Evolutionary conservation across 2,888 invertebrate genomes (phyloP).

Genomic region (Acleris sparsana): DNA sequence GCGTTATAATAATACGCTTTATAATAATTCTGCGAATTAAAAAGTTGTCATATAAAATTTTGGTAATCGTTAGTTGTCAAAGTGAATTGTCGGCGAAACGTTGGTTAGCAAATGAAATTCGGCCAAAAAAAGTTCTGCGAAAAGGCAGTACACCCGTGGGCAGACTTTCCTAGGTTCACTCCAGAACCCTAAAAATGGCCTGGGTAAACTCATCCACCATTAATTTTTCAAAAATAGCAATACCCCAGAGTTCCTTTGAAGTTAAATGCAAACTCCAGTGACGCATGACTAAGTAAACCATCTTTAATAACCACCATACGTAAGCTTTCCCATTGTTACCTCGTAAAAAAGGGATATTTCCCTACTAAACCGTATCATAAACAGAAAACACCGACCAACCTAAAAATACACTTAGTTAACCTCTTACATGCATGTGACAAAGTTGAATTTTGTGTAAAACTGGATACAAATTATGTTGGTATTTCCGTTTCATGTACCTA

Average conservation of each 20-base stretch:
- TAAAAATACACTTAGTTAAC: conserved; percentile 34
- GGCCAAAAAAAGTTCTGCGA: too few species aligned
- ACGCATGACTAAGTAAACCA: conserved; percentile 66
- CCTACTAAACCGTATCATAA: conserved; percentile 75
- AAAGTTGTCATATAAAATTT: too few species aligned
- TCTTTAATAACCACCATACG: conserved; percentile 72
- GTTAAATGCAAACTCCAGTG: conserved; percentile 32
- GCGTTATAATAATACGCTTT: too few species aligned
- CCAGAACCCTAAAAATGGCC: too few species aligned
- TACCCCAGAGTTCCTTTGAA: not conserved
- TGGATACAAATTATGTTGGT: conserved; percentile 23
- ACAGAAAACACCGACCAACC: conserved; percentile 58
- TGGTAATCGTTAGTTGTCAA: too few species aligned
- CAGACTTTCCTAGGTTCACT: too few species aligned
- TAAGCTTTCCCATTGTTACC: conserved; percentile 75
- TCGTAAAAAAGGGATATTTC: conserved; percentile 80
- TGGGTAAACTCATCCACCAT: too few species aligned
- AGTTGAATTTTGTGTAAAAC: conserved; percentile 39
- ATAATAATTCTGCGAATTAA: too few species aligned
- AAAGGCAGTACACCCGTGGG: too few species aligned
- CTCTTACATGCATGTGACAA: conserved; percentile 42
- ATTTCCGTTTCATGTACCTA: conserved; percentile 47
- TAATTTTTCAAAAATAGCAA: too few species aligned
- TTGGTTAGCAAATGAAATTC: too few species aligned
- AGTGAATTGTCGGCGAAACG: too few species aligned